Percentiles rank a stretch among this genome's conserved stretches.
These are phyloP conservation scores for Gobio gobio DNA, from an alignment of 2,113 vertebrate species.

Conservation along the genomic window DNA sequence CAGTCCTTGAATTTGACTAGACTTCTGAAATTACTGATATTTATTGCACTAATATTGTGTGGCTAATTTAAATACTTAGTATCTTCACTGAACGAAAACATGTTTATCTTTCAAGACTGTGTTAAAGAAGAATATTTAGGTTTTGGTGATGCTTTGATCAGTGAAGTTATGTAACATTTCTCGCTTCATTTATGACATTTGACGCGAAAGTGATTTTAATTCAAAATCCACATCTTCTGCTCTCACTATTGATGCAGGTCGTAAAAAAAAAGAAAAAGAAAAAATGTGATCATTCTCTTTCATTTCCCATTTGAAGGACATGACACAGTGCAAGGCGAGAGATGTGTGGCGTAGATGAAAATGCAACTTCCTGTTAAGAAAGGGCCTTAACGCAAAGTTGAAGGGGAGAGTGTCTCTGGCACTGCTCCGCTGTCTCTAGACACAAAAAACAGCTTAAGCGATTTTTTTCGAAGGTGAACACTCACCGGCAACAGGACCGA, in stretches of 20 bases:
- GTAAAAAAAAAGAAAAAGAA: neutral
- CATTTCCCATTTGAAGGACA: constrained; percentile 33
- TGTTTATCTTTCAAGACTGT: too few relatives aligned
- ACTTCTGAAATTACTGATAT: too few relatives aligned
- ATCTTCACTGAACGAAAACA: neutral
- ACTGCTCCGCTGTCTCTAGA: constrained; percentile 72
- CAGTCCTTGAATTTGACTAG: too few relatives aligned
- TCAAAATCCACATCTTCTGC: neutral
- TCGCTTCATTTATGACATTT: neutral
- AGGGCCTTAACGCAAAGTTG: constrained; percentile 72
- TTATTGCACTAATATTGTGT: too few relatives aligned
- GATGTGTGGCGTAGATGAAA: constrained; percentile 63
- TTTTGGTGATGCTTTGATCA: neutral
- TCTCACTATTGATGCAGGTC: neutral
- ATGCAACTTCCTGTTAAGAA: constrained; percentile 82
- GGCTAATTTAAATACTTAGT: neutral
- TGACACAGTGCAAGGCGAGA: constrained; percentile 42
- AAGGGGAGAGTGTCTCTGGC: constrained; percentile 81
- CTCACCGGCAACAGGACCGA: constrained; percentile 80
- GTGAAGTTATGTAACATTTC: neutral
- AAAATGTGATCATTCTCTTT: neutral
- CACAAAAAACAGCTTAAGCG: constrained; percentile 73
- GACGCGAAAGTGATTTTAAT: neutral
- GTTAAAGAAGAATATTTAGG: too few relatives aligned
- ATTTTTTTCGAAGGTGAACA: constrained; percentile 66